A percentile compares a stretch with the other conserved stretches of the same genome.
phyloP scores from a whole-genome alignment of 1,140 invertebrate species.

The Neodiprion lecontei region DNA sequence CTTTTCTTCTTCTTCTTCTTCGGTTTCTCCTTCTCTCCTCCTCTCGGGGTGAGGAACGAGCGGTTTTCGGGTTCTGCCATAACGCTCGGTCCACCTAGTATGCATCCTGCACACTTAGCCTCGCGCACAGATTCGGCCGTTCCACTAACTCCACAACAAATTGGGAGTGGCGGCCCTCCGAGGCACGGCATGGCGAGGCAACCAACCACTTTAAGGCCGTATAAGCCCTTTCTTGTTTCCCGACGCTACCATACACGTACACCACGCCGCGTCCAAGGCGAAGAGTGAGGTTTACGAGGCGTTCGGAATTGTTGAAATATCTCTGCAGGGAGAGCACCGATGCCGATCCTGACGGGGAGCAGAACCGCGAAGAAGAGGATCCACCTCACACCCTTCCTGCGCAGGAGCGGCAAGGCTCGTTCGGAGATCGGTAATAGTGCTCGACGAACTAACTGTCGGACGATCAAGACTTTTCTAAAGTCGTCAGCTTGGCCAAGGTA shows the following conservation, averaged over 20 bases:
- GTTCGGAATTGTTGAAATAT: conserved; percentile 40
- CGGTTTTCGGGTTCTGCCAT: no score
- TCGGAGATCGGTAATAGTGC: no score
- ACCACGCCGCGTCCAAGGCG: background rate
- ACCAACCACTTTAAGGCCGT: background rate
- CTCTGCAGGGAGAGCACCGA: conserved; percentile 15
- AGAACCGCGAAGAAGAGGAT: background rate
- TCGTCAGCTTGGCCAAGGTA: no score
- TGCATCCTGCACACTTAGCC: no score
- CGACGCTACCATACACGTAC: conserved; percentile 34
- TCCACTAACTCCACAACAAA: conserved; percentile 5
- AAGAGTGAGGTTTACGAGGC: conserved; percentile 38
- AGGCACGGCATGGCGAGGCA: background rate
- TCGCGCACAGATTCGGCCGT: background rate
- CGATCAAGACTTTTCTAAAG: no score
- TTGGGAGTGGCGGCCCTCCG: conserved; percentile 10
- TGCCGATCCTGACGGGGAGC: background rate
- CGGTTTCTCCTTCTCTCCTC: no score
- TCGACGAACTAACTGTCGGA: no score
- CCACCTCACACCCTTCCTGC: background rate
- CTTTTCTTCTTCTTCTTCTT: no score
- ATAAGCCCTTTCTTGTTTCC: conserved; percentile 34
- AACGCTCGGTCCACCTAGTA: no score
- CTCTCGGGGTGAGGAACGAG: no score
- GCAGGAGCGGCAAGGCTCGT: no score